Evolutionary conservation across 2,888 invertebrate genomes (phyloP).

Genomic region (Drosophila aldrichi): DNA sequence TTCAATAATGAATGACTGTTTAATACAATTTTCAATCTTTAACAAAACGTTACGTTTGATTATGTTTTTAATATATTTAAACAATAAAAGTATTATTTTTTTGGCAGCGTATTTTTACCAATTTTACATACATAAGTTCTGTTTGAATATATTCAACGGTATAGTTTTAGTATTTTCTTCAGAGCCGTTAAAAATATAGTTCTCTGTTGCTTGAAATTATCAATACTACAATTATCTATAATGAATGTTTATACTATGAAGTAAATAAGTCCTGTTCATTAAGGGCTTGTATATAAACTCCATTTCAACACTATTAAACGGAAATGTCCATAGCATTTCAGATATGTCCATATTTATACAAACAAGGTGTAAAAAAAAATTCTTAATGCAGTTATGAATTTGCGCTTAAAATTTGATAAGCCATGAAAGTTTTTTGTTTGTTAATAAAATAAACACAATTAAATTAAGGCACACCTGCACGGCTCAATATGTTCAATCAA

Average conservation of each 20-base stretch:
- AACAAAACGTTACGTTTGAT: not conserved
- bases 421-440: conserved; percentile 5
- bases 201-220: not conserved
- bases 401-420: conserved; percentile 14
- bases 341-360: not conserved
- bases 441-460: conserved; percentile 36
- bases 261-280: not conserved
- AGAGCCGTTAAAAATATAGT: conserved; percentile 1
- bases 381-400: conserved; percentile 34
- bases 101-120: too few species aligned
- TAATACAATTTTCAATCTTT: not conserved
- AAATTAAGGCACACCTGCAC: conserved; percentile 62
- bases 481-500: conserved; percentile 71
- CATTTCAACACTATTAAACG: not conserved
- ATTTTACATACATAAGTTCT: too few species aligned
- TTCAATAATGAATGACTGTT: not conserved
- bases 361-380: conserved; percentile 16
- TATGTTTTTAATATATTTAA: not conserved
- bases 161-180: conserved; percentile 7
- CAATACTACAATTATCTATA: not conserved
- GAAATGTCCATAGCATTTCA: not conserved
- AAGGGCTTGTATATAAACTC: not conserved
- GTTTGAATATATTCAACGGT: not conserved
- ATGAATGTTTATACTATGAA: not conserved
- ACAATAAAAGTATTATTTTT: not conserved